Percentiles rank a stretch among this genome's conserved stretches.
phyloP scores from a whole-genome alignment of 2,888 invertebrate species.

The Lysandra bellargus region DNA sequence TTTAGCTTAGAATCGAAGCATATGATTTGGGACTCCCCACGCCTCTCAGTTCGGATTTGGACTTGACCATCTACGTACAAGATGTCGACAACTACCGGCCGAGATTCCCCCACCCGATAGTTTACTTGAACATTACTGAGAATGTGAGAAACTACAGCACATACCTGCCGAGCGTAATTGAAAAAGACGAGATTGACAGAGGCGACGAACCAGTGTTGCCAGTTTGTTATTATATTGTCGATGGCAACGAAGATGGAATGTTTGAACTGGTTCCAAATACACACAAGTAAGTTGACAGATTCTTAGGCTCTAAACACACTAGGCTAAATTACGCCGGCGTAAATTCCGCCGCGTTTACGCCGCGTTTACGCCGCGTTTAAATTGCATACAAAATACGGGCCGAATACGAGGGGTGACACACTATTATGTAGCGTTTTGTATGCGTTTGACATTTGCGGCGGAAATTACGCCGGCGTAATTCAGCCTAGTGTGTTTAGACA shows the following conservation, averaged over 20 bases:
- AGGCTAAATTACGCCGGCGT: no score
- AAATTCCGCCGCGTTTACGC: no score
- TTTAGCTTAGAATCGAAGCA: constrained; percentile 92
- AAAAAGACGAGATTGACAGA: constrained; percentile 91
- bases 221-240: constrained; percentile 96
- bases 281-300: constrained; percentile 81
- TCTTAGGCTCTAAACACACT: no score
- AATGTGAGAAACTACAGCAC: constrained; percentile 81
- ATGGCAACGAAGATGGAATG: constrained; percentile 86
- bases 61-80: constrained; percentile 91
- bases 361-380: no score
- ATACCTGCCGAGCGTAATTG: constrained; percentile 89
- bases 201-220: constrained; percentile 89
- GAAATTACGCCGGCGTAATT: no score
- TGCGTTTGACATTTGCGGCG: no score
- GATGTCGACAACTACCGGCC: constrained; percentile 95
- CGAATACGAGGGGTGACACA: no score
- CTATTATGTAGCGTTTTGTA: no score
- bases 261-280: constrained; percentile 87
- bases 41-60: constrained; percentile 91
- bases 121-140: constrained; percentile 87
- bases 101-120: constrained; percentile 87
- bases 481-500: no score
- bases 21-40: constrained; percentile 94
- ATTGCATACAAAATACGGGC: no score